These are phyloP conservation scores for Poicephalus gulielmi DNA, from an alignment of 2,113 vertebrate genomes.

Conservation along the genomic window DNA sequence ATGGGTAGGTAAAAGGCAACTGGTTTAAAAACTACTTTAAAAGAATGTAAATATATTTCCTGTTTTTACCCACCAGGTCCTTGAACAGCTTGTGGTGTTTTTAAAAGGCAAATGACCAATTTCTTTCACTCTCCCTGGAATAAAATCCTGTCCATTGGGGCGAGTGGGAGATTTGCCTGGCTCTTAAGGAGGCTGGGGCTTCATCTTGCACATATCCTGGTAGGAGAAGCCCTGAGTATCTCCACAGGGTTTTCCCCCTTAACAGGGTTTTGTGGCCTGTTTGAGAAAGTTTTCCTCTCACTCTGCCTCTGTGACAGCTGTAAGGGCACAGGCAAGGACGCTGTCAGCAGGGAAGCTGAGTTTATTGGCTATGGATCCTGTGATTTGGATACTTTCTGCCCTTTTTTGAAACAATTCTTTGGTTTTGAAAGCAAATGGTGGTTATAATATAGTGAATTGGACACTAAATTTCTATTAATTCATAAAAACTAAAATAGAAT, in stretches of 20 bases:
- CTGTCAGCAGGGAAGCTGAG: background rate
- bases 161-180: background rate
- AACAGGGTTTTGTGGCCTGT: background rate
- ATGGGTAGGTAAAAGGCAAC: background rate
- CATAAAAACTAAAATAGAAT: conserved; percentile 83
- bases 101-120: background rate
- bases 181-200: background rate
- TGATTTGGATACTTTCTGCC: conserved; percentile 19
- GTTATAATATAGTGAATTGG: conserved; percentile 60
- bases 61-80: background rate
- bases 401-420: conserved; percentile 53
- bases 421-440: conserved; percentile 67
- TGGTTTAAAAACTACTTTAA: background rate
- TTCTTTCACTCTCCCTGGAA: background rate
- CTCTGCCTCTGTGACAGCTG: background rate
- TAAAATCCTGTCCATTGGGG: background rate
- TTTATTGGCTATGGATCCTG: conserved; percentile 28
- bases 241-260: background rate
- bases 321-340: conserved; percentile 50
- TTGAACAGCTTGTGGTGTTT: conserved; percentile 7
- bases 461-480: conserved; percentile 81
- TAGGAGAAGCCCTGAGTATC: background rate
- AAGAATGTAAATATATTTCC: conserved; percentile 22
- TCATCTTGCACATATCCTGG: background rate
- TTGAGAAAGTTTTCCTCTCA: background rate